These are phyloP conservation scores for Coelopa frigida DNA, from an alignment of 1,140 invertebrate species.

Conservation along the genomic window DNA sequence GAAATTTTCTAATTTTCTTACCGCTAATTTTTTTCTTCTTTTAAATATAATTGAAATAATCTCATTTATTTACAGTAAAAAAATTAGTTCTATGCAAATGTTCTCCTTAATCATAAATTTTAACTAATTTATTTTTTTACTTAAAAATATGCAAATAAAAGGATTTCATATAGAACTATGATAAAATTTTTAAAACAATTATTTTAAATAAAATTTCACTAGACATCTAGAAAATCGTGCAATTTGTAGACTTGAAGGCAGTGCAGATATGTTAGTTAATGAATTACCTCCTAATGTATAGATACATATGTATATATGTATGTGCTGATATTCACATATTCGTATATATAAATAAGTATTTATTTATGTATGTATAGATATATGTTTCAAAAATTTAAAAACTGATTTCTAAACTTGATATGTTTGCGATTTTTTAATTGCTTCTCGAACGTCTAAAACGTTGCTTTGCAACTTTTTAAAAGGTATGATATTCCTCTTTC, in stretches of 20 bases:
- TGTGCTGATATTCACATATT: slow-evolving; percentile 1
- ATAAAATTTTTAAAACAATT: slow-evolving; percentile 5
- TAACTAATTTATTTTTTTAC: neutral
- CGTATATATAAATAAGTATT: no score
- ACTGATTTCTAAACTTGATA: no score
- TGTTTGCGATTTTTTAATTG: no score
- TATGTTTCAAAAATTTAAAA: no score
- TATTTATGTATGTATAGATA: no score
- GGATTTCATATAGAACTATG: neutral
- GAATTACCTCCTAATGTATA: neutral
- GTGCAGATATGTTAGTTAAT: neutral
- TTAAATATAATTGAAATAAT: neutral
- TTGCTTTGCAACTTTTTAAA: no score
- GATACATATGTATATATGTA: slow-evolving; percentile 1
- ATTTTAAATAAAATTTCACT: no score
- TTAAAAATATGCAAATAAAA: slow-evolving; percentile 6
- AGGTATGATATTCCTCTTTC: no score
- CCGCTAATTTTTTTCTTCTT: neutral
- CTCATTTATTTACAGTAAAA: slow-evolving; percentile 4
- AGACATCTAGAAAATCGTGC: no score
- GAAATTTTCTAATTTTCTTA: no score
- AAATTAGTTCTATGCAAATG: neutral
- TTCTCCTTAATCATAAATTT: neutral
- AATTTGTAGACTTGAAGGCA: no score
- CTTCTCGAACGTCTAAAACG: no score